phyloP scores from a whole-genome alignment of 2,888 invertebrate genomes.

The Adelphocoris suturalis region DNA sequence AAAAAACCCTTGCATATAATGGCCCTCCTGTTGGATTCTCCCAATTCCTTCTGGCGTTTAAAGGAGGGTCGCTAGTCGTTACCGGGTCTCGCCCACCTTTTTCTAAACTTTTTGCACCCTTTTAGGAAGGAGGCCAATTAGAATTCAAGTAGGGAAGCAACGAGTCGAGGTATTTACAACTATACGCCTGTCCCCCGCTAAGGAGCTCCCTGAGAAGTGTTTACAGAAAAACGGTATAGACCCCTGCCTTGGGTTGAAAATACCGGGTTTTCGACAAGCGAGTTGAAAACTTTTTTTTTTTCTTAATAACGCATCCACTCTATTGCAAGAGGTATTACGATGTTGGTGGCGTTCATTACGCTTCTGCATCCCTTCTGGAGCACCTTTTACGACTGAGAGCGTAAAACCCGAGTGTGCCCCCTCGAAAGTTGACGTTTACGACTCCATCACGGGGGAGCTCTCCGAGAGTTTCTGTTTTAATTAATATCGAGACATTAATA shows the following conservation, averaged over 20 bases:
- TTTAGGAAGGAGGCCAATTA: conserved; percentile 44
- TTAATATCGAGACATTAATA: conserved; percentile 49
- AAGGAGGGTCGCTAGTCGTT: conserved; percentile 48
- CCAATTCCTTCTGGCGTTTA: conserved; percentile 15
- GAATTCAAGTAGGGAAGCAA: conserved; percentile 41
- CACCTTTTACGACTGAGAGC: conserved; percentile 42
- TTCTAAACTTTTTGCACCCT: conserved; percentile 53
- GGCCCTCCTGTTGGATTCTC: conserved; percentile 60
- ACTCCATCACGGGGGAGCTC: conserved; percentile 24
- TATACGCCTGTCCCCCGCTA: background rate
- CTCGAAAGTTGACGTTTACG: conserved; percentile 29
- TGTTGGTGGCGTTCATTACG: conserved; percentile 32
- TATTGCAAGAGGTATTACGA: conserved; percentile 3
- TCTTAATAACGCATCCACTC: conserved; percentile 44
- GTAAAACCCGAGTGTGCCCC: conserved; percentile 22
- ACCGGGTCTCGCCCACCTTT: conserved; percentile 44
- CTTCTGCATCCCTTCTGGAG: background rate
- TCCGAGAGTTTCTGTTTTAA: conserved; percentile 49
- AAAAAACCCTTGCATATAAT: conserved; percentile 51
- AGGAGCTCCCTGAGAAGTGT: background rate
- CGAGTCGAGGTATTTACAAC: conserved; percentile 12
- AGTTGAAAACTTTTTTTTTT: background rate
- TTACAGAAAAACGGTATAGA: background rate
- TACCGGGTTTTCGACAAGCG: background rate
- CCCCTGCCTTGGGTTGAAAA: background rate